These are phyloP conservation scores for Calyptomena viridis DNA, from an alignment of 2,113 vertebrate species.

Conservation along the genomic window DNA sequence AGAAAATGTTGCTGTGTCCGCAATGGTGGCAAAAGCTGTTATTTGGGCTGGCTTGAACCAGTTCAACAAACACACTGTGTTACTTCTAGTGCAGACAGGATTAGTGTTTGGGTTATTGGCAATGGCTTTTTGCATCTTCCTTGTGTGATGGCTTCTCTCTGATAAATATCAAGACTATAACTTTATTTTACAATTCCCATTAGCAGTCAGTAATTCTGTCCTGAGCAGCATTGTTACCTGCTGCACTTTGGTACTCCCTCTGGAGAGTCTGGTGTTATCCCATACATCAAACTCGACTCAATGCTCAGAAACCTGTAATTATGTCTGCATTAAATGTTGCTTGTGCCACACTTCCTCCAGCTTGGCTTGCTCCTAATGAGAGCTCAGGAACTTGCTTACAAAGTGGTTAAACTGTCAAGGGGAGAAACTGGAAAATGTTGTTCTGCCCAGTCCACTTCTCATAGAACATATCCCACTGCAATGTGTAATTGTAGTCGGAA, in stretches of 20 bases:
- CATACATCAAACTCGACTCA: background rate
- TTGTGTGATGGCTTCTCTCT: background rate
- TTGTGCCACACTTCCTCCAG: background rate
- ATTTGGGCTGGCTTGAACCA: background rate
- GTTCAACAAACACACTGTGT: background rate
- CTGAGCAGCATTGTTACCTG: background rate
- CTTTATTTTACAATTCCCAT: background rate
- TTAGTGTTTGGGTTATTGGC: background rate
- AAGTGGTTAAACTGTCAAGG: background rate
- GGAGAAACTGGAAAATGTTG: background rate
- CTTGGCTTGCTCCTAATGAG: background rate
- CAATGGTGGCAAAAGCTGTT: background rate
- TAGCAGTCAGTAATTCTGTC: background rate
- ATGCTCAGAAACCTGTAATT: conserved; percentile 22
- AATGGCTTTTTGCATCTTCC: background rate
- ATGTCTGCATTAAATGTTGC: background rate
- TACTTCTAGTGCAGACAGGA: background rate
- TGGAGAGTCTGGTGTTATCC: background rate
- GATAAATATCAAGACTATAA: background rate
- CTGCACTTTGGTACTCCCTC: background rate
- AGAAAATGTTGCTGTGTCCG: background rate
- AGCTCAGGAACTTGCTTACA: background rate
- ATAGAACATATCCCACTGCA: background rate
- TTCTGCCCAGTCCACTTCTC: background rate
- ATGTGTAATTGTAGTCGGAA: background rate